A percentile compares a stretch with the other conserved stretches of the same genome.
Evolutionary conservation across 35 echinoderm and acorn worm genomes (phyloP).

Genomic region (Chiridota heheva): DNA sequence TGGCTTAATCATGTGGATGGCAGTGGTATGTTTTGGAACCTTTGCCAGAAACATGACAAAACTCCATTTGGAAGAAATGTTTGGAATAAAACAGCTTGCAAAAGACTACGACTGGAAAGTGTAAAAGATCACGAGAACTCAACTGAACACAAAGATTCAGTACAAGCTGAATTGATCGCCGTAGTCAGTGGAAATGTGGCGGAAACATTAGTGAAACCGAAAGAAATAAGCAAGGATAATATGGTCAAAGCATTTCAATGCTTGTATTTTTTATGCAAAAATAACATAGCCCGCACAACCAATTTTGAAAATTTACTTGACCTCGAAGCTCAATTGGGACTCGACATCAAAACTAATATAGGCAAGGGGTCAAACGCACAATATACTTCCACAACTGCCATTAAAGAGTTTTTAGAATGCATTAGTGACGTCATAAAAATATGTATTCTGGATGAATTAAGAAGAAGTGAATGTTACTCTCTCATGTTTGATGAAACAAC

Average conservation of each 20-base stretch:
- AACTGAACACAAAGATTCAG: constrained; percentile 13
- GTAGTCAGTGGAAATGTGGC: neutral
- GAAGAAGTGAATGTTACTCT: constrained; percentile 30
- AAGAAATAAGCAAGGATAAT: neutral
- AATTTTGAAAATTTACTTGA: constrained; percentile 52
- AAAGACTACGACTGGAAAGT: constrained; percentile 19
- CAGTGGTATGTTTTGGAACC: constrained; percentile 35
- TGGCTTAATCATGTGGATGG: constrained; percentile 13
- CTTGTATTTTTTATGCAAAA: constrained; percentile 44
- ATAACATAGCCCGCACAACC: constrained; percentile 43
- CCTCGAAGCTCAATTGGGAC: neutral
- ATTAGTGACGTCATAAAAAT: constrained; percentile 25
- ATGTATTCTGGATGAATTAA: constrained; percentile 31
- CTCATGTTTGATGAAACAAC: constrained; percentile 70
- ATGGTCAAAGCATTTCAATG: constrained; percentile 38
- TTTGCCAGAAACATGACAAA: constrained; percentile 48
- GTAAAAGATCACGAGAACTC: constrained; percentile 45
- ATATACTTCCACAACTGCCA: constrained; percentile 27
- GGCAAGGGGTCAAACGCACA: constrained; percentile 5
- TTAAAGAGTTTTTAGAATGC: constrained; percentile 31
- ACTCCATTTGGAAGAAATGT: constrained; percentile 23
- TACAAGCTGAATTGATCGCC: neutral
- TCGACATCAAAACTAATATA: constrained; percentile 32
- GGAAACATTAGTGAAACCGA: neutral
- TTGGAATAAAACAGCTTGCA: constrained; percentile 37